These are phyloP conservation scores for Cerastis rubricosa DNA, from an alignment of 2,888 invertebrate genomes.

Conservation along the genomic window DNA sequence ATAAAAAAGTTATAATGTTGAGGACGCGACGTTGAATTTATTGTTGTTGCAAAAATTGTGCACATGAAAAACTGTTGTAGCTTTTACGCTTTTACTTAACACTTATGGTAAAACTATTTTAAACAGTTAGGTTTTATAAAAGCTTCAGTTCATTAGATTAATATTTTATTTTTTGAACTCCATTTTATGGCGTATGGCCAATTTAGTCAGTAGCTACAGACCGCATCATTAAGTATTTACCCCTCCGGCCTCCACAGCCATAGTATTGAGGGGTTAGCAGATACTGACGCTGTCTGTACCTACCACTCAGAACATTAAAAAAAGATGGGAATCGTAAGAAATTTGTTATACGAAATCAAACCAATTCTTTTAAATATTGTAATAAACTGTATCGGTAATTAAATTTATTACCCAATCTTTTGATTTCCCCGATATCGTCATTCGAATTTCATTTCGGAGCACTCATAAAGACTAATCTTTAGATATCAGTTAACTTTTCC, in stretches of 20 bases:
- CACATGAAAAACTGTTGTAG: neutral
- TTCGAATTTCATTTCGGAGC: constrained; percentile 34
- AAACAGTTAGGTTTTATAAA: neutral
- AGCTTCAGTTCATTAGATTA: neutral
- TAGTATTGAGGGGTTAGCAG: too few species aligned
- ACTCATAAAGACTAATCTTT: constrained; percentile 40
- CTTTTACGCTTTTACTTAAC: neutral
- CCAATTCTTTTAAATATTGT: neutral
- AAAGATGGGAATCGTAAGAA: too few species aligned
- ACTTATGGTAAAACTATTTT: neutral
- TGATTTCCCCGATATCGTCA: constrained; percentile 17
- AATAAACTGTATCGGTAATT: constrained; percentile 24
- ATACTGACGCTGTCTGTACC: too few species aligned
- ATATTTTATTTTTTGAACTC: neutral
- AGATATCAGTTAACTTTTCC: constrained; percentile 43
- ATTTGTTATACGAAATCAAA: neutral
- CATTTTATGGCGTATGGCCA: neutral
- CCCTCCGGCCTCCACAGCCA: too few species aligned
- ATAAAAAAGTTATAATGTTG: constrained; percentile 32
- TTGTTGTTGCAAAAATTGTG: constrained; percentile 1
- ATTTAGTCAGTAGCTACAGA: neutral
- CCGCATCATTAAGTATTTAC: too few species aligned
- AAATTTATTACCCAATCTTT: constrained; percentile 31
- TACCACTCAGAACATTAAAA: too few species aligned
- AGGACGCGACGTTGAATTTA: constrained; percentile 9